A percentile compares a stretch with the other conserved stretches of the same genome.
Conservation (phyloP, 2,888 invertebrate genomes). For the Drosophila recens region DNA sequence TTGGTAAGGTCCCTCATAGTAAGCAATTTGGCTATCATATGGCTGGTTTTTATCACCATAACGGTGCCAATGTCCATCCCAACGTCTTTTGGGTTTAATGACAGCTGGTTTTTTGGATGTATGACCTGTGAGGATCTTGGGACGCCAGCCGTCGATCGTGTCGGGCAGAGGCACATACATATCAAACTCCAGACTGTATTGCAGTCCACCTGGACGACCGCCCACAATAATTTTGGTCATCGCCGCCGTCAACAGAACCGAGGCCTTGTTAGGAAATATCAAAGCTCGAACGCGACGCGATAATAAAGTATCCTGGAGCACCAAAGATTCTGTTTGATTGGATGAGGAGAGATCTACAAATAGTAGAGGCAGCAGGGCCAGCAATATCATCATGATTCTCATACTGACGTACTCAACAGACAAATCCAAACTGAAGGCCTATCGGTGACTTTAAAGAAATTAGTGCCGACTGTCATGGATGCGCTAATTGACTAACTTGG, state of each 20-base stretch:
- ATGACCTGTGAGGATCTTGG: constrained; percentile 46
- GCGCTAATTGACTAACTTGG: constrained; percentile 40
- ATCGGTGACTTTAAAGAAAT: constrained; percentile 12
- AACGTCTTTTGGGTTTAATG: constrained; percentile 33
- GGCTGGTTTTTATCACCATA: neutral
- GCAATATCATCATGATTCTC: constrained; percentile 1
- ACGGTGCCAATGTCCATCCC: constrained; percentile 31
- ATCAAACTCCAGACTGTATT: constrained; percentile 74
- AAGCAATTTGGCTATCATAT: neutral
- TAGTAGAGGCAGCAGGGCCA: neutral
- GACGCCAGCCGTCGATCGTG: constrained; percentile 73
- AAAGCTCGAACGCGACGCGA: constrained; percentile 68
- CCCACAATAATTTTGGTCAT: constrained; percentile 71
- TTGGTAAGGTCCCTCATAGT: constrained; percentile 18
- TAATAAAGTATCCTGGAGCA: constrained; percentile 34
- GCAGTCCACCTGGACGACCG: constrained; percentile 69
- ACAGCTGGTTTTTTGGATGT: constrained; percentile 1
- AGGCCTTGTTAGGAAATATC: constrained; percentile 71
- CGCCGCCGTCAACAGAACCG: constrained; percentile 65
- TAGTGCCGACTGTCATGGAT: constrained; percentile 23
- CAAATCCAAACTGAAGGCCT: constrained; percentile 27
- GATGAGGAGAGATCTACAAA: neutral
- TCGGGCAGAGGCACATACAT: constrained; percentile 76
- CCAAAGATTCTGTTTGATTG: constrained; percentile 22
- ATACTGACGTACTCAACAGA: constrained; percentile 17